Evolutionary conservation across 2,113 vertebrate species (phyloP).

Genomic region (Tautogolabrus adspersus): DNA sequence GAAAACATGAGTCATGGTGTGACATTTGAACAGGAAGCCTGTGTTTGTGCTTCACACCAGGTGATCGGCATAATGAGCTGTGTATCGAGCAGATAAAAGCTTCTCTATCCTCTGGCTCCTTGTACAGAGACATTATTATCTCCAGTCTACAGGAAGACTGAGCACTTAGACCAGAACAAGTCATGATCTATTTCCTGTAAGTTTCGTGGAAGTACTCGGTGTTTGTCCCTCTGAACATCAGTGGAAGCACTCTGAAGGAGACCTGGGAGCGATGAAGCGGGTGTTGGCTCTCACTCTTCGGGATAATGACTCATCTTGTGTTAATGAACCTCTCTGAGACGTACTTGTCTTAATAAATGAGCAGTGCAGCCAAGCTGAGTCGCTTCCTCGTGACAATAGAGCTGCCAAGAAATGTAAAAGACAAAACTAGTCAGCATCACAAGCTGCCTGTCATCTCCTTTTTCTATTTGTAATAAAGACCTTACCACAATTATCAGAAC

Average conservation of each 20-base stretch:
- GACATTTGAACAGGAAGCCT: slow-evolving; percentile 37
- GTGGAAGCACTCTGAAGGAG: not conserved
- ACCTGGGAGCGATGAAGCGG: not conserved
- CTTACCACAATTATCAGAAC: not conserved
- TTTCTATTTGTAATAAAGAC: not conserved
- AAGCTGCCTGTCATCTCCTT: not conserved
- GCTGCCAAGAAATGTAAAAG: slow-evolving; percentile 22
- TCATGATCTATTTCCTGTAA: slow-evolving; percentile 8
- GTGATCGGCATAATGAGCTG: slow-evolving; percentile 25
- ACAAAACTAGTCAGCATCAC: not conserved
- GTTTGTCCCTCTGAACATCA: not conserved
- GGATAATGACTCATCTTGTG: slow-evolving; percentile 36
- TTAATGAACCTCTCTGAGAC: slow-evolving; percentile 34
- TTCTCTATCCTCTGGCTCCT: not conserved
- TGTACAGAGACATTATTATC: slow-evolving; percentile 13
- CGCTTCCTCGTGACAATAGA: slow-evolving; percentile 3
- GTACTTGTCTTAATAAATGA: slow-evolving; percentile 19
- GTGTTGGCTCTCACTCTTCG: slow-evolving; percentile 2
- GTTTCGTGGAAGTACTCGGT: not conserved
- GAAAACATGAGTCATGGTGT: slow-evolving; percentile 9
- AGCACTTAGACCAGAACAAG: slow-evolving; percentile 19
- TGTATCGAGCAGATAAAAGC: slow-evolving; percentile 32
- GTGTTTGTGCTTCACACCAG: slow-evolving; percentile 11
- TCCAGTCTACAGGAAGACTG: slow-evolving; percentile 1
- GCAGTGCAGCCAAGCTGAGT: slow-evolving; percentile 5